A percentile compares a stretch with the other conserved stretches of the same genome.
Conservation (phyloP, 2,888 invertebrate genomes). For the Morinoia aosen region DNA sequence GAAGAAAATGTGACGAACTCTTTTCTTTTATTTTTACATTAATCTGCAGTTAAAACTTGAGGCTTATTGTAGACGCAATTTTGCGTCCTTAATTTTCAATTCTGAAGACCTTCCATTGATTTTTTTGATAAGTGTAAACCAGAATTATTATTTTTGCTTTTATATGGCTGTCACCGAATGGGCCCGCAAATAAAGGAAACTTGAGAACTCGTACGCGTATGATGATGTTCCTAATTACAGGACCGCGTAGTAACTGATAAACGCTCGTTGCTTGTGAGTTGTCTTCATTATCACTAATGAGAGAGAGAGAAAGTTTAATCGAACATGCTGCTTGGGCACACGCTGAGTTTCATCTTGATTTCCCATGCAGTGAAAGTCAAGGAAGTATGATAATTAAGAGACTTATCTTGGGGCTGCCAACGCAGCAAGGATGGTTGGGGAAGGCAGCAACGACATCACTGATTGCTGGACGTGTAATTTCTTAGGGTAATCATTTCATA, state of each 20-base stretch:
- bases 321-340: neutral
- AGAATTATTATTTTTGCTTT: neutral
- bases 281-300: neutral
- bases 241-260: neutral
- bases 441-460: neutral
- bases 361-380: slow-evolving; percentile 3
- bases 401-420: neutral
- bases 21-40: neutral
- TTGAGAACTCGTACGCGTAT: neutral
- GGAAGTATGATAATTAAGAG: neutral
- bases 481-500: neutral
- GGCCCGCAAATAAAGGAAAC: neutral
- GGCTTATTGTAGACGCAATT: neutral
- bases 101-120: neutral
- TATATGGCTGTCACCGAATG: neutral
- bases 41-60: neutral
- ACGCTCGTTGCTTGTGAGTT: neutral
- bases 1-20: neutral
- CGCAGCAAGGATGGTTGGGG: neutral
- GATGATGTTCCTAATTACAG: neutral
- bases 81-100: neutral
- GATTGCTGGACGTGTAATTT: neutral
- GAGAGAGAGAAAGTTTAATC: neutral
- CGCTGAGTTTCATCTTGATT: neutral
- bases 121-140: neutral